phyloP scores from a whole-genome alignment of 1,140 invertebrate genomes.

The Temnothorax longispinosus region DNA sequence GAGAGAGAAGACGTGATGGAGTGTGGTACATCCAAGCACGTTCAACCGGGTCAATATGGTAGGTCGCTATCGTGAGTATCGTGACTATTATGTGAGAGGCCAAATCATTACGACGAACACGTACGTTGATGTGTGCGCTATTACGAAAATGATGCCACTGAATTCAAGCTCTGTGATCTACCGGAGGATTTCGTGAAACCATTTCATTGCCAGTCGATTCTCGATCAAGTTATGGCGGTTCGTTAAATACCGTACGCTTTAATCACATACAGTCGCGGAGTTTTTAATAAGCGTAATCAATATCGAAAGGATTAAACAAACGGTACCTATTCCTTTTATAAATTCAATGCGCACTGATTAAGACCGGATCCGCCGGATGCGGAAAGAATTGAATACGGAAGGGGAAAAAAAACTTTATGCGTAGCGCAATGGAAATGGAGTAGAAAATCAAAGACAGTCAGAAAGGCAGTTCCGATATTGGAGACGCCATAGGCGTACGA shows the following conservation, averaged over 20 bases:
- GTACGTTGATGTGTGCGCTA: constrained; percentile 57
- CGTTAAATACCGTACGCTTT: neutral
- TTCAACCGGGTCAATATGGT: constrained; percentile 31
- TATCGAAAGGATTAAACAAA: neutral
- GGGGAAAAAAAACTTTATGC: constrained; percentile 15
- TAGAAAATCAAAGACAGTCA: constrained; percentile 62
- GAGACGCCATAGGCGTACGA: constrained; percentile 17
- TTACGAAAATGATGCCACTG: constrained; percentile 60
- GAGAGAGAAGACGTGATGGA: neutral
- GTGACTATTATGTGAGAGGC: constrained; percentile 51
- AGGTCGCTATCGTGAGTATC: constrained; percentile 31
- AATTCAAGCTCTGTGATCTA: constrained; percentile 45
- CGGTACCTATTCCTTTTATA: neutral
- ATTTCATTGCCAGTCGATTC: neutral
- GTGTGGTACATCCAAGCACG: constrained; percentile 11
- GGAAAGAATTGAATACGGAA: neutral
- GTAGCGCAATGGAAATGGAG: constrained; percentile 48
- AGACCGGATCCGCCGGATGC: neutral
- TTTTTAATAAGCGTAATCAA: constrained; percentile 2
- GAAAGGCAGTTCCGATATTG: constrained; percentile 59
- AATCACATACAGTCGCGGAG: no score
- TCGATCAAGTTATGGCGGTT: neutral
- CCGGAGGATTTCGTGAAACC: constrained; percentile 16
- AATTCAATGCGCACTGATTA: constrained; percentile 15
- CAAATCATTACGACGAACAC: constrained; percentile 57